These are phyloP conservation scores for Tapirus indicus DNA, from an alignment of 2,797 vertebrate genomes.

Conservation along the genomic window DNA sequence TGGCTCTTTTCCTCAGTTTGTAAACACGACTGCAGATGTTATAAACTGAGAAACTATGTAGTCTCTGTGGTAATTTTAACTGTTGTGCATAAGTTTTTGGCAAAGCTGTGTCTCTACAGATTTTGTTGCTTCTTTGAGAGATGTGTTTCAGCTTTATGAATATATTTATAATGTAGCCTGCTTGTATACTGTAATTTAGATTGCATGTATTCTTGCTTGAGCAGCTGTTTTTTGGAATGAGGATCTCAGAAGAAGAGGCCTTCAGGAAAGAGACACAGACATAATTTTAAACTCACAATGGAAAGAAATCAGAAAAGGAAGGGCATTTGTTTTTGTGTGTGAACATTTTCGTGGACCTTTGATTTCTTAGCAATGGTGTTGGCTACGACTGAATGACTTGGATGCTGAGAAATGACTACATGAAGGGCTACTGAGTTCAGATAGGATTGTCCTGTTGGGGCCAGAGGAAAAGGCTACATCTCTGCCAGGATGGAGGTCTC, in stretches of 20 bases:
- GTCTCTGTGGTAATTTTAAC: slow-evolving; percentile 71
- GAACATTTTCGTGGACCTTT: background rate
- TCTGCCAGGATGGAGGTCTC: background rate
- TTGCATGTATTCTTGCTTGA: slow-evolving; percentile 34
- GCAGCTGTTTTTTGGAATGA: slow-evolving; percentile 69
- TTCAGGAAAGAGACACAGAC: slow-evolving; percentile 49
- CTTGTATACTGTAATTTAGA: slow-evolving; percentile 65
- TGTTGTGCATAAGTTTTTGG: slow-evolving; percentile 68
- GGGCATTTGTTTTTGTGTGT: background rate
- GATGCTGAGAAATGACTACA: background rate
- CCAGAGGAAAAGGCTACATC: background rate
- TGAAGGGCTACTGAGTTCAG: background rate
- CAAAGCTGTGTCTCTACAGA: slow-evolving; percentile 58
- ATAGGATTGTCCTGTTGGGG: background rate
- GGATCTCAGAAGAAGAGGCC: background rate
- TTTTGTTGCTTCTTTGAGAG: slow-evolving; percentile 75
- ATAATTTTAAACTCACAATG: slow-evolving; percentile 2
- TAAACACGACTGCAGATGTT: slow-evolving; percentile 77
- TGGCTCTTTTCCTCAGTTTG: slow-evolving; percentile 56
- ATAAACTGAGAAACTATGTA: slow-evolving; percentile 65
- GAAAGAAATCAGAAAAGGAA: background rate
- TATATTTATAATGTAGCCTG: slow-evolving; percentile 69
- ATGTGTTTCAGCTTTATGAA: slow-evolving; percentile 71
- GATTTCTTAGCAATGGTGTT: background rate
- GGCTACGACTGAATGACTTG: background rate